Conservation (phyloP, 1,140 invertebrate genomes). For the Goniozus legneri region DNA sequence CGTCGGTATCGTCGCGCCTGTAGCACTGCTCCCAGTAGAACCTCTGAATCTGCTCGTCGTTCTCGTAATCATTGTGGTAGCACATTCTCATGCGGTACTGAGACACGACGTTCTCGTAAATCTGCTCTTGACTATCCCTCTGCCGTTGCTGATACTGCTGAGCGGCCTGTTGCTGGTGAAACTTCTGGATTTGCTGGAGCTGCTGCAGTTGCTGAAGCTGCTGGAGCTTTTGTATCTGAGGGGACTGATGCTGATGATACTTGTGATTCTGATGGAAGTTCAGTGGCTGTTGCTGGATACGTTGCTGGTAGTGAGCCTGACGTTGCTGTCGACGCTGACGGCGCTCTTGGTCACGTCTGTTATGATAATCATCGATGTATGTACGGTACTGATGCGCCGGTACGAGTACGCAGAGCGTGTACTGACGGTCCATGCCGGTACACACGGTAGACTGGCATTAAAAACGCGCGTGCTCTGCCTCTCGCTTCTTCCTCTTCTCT, state of each 20-base stretch:
- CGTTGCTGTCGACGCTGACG: constrained; percentile 10
- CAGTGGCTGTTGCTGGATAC: not conserved
- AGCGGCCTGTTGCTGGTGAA: constrained; percentile 17
- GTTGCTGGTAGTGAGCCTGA: constrained; percentile 7
- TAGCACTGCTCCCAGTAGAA: constrained; percentile 55
- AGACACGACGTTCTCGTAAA: constrained; percentile 50
- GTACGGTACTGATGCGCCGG: constrained; percentile 50
- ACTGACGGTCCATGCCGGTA: constrained; percentile 53
- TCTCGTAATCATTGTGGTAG: constrained; percentile 53
- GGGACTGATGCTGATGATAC: constrained; percentile 11
- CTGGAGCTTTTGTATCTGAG: constrained; percentile 9
- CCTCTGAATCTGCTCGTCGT: constrained; percentile 51
- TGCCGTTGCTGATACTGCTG: constrained; percentile 24
- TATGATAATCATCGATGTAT: constrained; percentile 43
- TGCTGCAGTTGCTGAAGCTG: constrained; percentile 14
- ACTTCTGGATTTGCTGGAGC: constrained; percentile 14
- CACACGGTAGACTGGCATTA: constrained; percentile 19
- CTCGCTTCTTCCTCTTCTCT: constrained; percentile 9
- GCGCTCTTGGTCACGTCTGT: constrained; percentile 15
- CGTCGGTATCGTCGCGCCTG: constrained; percentile 41
- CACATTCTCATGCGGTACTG: constrained; percentile 53
- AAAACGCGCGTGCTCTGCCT: constrained; percentile 7
- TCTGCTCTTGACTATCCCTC: constrained; percentile 36
- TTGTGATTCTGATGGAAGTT: constrained; percentile 15
- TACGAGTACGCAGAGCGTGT: constrained; percentile 52